phyloP scores from a whole-genome alignment of 2,888 invertebrate species.

The Leptopilina syphax region DNA sequence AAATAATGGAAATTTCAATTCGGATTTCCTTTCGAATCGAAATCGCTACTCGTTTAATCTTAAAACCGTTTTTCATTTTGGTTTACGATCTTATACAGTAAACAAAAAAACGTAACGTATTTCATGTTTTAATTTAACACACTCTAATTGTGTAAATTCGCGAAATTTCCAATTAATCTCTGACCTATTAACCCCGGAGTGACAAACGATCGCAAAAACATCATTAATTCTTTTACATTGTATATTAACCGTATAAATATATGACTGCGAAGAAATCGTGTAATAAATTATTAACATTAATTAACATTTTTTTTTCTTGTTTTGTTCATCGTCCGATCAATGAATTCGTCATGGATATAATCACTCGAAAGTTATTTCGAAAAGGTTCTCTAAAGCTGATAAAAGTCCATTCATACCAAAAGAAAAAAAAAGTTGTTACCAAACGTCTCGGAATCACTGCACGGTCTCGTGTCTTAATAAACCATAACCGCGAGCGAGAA shows the following conservation, averaged over 20 bases:
- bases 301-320: slow-evolving; percentile 26
- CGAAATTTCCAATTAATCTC: too few relatives aligned
- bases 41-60: too few relatives aligned
- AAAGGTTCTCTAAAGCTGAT: slow-evolving; percentile 38
- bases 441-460: slow-evolving; percentile 24
- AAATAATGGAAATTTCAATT: too few relatives aligned
- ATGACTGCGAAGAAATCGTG: slow-evolving; percentile 15
- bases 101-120: too few relatives aligned
- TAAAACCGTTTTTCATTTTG: too few relatives aligned
- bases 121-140: too few relatives aligned
- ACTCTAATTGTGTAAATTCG: too few relatives aligned
- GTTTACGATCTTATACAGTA: too few relatives aligned
- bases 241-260: neutral
- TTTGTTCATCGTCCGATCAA: neutral
- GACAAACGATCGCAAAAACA: neutral
- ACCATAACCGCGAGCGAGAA: neutral
- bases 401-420: slow-evolving; percentile 38
- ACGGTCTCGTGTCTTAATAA: neutral
- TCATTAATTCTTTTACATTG: slow-evolving; percentile 14
- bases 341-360: slow-evolving; percentile 43
- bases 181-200: neutral
- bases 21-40: too few relatives aligned
- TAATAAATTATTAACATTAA: slow-evolving; percentile 27
- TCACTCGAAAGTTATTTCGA: slow-evolving; percentile 41
- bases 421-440: slow-evolving; percentile 8